phyloP scores from a whole-genome alignment of 2,113 vertebrate species.

The Lamprologus sp. region DNA sequence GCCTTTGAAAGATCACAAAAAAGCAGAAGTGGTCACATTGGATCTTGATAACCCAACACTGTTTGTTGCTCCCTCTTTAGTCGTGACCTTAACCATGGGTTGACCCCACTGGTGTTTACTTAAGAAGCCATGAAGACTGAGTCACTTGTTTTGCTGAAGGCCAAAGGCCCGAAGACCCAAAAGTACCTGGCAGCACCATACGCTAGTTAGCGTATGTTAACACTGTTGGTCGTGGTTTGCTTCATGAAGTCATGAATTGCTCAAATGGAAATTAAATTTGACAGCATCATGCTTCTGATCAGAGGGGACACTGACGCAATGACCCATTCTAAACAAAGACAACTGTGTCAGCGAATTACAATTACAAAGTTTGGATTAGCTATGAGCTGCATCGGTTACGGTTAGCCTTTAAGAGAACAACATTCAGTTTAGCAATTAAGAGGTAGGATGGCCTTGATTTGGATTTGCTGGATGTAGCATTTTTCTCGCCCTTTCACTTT shows the following conservation, averaged over 20 bases:
- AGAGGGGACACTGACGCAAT: background rate
- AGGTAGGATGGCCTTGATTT: background rate
- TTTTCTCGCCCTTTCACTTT: background rate
- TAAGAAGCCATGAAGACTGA: constrained; percentile 9
- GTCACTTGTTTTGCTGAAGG: constrained; percentile 13
- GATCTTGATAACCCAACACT: background rate
- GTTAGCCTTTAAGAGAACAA: background rate
- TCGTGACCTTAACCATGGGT: background rate
- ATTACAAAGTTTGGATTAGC: background rate
- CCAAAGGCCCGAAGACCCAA: background rate
- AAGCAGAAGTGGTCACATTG: constrained; percentile 25
- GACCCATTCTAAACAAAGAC: background rate
- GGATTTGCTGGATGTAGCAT: background rate
- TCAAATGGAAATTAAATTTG: constrained; percentile 30
- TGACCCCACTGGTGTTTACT: constrained; percentile 19
- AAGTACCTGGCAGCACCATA: background rate
- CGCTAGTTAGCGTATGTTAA: background rate
- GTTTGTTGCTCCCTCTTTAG: constrained; percentile 7
- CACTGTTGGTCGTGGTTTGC: background rate
- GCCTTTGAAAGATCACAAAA: constrained; percentile 32
- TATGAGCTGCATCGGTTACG: background rate
- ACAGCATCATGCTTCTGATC: constrained; percentile 17
- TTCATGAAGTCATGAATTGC: background rate
- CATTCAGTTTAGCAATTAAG: background rate
- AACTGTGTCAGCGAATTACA: background rate